phyloP scores from a whole-genome alignment of 2,888 invertebrate species.

The Hartigia nigra region DNA sequence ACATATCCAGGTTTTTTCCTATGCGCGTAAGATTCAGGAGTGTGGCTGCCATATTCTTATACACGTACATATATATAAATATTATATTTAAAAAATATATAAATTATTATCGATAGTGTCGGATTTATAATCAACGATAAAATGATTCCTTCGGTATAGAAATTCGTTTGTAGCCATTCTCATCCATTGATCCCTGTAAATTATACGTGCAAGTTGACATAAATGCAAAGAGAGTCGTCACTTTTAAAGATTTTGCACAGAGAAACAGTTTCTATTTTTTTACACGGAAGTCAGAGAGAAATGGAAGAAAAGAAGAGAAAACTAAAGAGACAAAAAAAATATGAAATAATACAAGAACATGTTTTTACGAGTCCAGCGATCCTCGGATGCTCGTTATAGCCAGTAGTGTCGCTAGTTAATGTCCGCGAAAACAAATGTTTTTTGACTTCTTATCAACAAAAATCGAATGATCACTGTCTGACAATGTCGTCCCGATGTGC shows the following conservation, averaged over 20 bases:
- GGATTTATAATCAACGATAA: neutral
- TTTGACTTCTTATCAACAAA: neutral
- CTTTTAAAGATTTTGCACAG: neutral
- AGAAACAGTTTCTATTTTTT: neutral
- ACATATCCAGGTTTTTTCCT: neutral
- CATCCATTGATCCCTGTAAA: neutral
- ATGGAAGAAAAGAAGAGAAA: neutral
- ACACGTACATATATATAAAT: neutral
- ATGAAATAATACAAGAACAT: neutral
- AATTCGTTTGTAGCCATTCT: neutral
- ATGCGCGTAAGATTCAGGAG: neutral
- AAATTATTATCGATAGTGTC: neutral
- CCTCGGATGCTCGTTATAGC: neutral
- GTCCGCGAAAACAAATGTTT: neutral
- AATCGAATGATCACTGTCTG: neutral
- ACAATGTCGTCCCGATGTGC: neutral
- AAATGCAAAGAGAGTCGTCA: neutral
- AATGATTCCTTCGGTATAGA: neutral
- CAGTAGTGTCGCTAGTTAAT: neutral
- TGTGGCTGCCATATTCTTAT: neutral
- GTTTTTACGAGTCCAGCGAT: neutral
- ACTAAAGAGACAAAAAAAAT: neutral
- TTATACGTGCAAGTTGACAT: neutral
- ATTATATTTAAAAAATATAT: neutral
- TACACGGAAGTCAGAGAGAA: neutral